phyloP scores from a whole-genome alignment of 1,140 invertebrate genomes.

The Helicoverpa armigera region DNA sequence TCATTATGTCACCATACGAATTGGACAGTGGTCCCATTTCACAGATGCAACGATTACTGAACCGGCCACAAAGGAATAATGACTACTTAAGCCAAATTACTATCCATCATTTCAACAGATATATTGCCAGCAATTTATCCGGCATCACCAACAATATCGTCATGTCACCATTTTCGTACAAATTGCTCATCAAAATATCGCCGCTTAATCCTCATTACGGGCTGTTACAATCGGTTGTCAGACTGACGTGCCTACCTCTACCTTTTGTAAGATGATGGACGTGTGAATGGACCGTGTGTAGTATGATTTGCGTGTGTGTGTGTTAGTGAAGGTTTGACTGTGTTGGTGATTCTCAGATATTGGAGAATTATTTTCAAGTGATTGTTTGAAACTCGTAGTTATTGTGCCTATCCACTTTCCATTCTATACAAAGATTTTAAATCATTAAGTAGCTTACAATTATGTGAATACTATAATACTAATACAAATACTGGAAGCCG shows the following conservation, averaged over 20 bases:
- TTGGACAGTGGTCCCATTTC: constrained; percentile 24
- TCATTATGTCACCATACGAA: constrained; percentile 11
- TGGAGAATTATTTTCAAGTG: not conserved
- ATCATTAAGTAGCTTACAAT: too few species aligned
- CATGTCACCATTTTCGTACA: constrained; percentile 38
- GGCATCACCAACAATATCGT: constrained; percentile 28
- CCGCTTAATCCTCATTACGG: constrained; percentile 47
- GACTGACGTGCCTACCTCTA: constrained; percentile 49
- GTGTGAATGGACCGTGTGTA: constrained; percentile 61
- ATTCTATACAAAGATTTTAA: too few species aligned
- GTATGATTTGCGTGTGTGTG: constrained; percentile 36
- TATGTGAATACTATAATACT: too few species aligned
- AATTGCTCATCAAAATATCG: constrained; percentile 47
- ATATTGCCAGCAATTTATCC: constrained; percentile 41
- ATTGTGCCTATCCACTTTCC: too few species aligned
- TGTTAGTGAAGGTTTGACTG: constrained; percentile 4
- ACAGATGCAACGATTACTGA: constrained; percentile 1
- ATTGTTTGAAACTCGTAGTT: too few species aligned
- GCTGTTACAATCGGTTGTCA: constrained; percentile 53
- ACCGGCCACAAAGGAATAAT: constrained; percentile 21
- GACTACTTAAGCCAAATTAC: constrained; percentile 32
- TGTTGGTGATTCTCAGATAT: not conserved
- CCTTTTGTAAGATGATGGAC: constrained; percentile 67
- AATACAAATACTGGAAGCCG: too few species aligned
- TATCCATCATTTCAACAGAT: constrained; percentile 23